phyloP scores from a whole-genome alignment of 2,113 vertebrate genomes.

The Labeo rohita region DNA sequence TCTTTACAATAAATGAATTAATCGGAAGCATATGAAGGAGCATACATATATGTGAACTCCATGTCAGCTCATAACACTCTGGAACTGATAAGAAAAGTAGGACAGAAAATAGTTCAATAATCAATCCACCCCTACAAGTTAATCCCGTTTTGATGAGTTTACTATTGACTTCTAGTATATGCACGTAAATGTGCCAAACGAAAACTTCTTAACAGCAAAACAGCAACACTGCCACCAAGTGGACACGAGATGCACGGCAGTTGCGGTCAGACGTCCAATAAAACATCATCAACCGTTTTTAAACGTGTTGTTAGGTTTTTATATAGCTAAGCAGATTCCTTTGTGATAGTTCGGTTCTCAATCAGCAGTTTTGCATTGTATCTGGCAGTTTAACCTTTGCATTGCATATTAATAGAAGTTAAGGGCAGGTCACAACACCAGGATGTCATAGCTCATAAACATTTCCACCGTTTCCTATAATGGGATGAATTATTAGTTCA shows the following conservation, averaged over 20 bases:
- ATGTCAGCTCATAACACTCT: background rate
- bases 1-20: background rate
- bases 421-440: background rate
- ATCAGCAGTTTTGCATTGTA: background rate
- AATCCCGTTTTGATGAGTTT: background rate
- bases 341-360: background rate
- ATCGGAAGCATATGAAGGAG: background rate
- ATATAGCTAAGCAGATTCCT: background rate
- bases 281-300: background rate
- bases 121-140: background rate
- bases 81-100: background rate
- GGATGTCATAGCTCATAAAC: conserved; percentile 32
- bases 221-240: conserved; percentile 51
- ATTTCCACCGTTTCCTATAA: conserved; percentile 17
- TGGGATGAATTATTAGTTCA: conserved; percentile 25
- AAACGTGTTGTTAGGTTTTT: background rate
- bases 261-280: background rate
- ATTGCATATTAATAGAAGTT: background rate
- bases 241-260: background rate
- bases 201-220: background rate
- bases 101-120: background rate
- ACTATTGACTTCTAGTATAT: background rate
- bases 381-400: background rate
- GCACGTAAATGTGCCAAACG: background rate
- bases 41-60: background rate